Evolutionary conservation across 2,888 invertebrate species (phyloP), one percentile per base, ranked within the genome.

Genomic region (Leucophenga maculata): DNA sequence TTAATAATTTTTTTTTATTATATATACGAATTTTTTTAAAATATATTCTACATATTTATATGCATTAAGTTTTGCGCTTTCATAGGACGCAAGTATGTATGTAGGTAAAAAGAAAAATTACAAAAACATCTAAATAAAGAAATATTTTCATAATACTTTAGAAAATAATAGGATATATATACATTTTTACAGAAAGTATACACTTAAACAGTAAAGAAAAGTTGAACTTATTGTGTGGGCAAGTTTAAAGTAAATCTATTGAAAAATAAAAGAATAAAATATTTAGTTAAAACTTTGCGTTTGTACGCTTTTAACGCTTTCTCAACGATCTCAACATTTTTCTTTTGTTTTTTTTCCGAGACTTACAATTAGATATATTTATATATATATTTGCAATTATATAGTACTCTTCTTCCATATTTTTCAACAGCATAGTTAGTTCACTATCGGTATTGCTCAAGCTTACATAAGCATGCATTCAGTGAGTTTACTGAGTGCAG

Each of bases 101-200:
- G 13, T 54, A 11, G 6, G 18, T 54, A 13, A 18, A 20, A 0
- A 54, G 6, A 54, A 54, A 13, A 18, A 13, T 26, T 26, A 57
- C 26, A 26, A 54, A 54, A 22, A 54, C n/a, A 54, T 18, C 13
- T 22, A 57, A n/a, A 57, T 22, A 22, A 57, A n/a, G n/a, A 13
- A 57, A 26, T 26, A 11, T n/a, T 57, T 57, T 22, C 26, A 57
- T n/a, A 31, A n/a, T 50, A n/a, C n/a, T n/a, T n/a, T n/a, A 50
- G 13, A 18, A 50, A 50, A 50, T 13, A 50, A 16, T 50, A 50
- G n/a, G 50, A 50, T 54, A 32, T 67, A 77, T 77, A 72, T 77
- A 77, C 78, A 77, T 68, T 26, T 71, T 75, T 69, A 69, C 71
- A 76, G 62, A 65, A 50, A 65, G 31, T 20, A 65, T 76, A 71